Evolutionary conservation across 2,888 invertebrate species (phyloP).

Genomic region (Paralinhomoeus sp.): DNA sequence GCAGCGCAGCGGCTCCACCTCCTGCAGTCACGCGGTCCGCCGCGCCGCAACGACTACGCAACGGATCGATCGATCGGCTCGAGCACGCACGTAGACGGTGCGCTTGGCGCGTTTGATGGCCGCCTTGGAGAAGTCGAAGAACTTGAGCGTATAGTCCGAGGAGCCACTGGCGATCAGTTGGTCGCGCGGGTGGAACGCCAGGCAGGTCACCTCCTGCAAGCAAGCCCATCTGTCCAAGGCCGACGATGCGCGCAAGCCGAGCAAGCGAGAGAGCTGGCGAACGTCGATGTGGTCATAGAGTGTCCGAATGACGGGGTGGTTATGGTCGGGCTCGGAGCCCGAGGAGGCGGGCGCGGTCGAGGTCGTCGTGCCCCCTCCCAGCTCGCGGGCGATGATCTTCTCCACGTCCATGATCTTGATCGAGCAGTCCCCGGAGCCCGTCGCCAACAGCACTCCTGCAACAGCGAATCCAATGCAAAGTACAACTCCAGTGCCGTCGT

Average conservation of each 20-base stretch:
- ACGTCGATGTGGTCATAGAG: constrained; percentile 79
- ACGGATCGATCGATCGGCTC: too few relatives aligned
- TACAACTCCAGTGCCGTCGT: too few relatives aligned
- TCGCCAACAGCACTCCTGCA: constrained; percentile 72
- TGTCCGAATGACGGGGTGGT: constrained; percentile 89
- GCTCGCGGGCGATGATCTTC: constrained; percentile 90
- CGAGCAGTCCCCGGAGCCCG: constrained; percentile 90
- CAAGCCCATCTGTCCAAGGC: too few relatives aligned
- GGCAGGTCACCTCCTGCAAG: constrained; percentile 58
- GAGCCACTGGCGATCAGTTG: constrained; percentile 85
- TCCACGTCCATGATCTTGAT: constrained; percentile 99
- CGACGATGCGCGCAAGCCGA: background rate
- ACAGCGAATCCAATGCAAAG: background rate
- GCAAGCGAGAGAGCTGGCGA: constrained; percentile 4
- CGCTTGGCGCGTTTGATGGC: constrained; percentile 92
- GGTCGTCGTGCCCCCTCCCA: constrained; percentile 31
- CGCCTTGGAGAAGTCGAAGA: constrained; percentile 93
- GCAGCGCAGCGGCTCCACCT: constrained; percentile 67
- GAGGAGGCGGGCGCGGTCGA: constrained; percentile 20
- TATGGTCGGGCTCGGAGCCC: constrained; percentile 12
- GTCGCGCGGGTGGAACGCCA: constrained; percentile 87
- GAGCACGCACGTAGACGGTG: constrained; percentile 52
- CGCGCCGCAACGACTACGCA: too few relatives aligned
- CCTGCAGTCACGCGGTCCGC: constrained; percentile 39
- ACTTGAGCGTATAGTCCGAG: constrained; percentile 70